These are phyloP conservation scores for Sylvia borin DNA, from an alignment of 2,797 vertebrate genomes.

Conservation along the genomic window DNA sequence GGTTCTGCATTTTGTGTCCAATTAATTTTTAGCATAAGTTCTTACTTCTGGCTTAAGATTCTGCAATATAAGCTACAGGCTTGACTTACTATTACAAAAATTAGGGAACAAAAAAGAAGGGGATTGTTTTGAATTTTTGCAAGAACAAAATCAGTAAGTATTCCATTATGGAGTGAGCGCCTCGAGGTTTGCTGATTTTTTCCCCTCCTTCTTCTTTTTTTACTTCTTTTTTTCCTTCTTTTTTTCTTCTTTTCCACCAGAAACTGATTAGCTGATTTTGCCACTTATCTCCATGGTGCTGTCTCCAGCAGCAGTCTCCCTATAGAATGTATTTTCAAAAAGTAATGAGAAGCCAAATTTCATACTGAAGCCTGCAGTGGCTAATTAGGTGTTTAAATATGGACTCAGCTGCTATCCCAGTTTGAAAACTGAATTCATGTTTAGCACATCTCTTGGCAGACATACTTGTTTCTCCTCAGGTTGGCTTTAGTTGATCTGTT, in stretches of 20 bases:
- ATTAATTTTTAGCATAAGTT: background rate
- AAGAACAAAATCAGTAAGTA: background rate
- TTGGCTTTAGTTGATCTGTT: background rate
- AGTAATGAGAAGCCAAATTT: constrained; percentile 11
- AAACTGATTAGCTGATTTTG: constrained; percentile 17
- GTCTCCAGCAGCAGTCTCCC: background rate
- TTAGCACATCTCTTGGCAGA: background rate
- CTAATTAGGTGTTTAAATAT: constrained; percentile 28
- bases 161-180: background rate
- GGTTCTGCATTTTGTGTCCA: background rate
- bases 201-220: no score
- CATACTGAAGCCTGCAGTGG: background rate
- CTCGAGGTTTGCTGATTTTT: background rate
- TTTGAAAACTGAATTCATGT: background rate
- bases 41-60: background rate
- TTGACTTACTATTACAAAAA: background rate
- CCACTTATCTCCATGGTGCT: background rate
- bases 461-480: background rate
- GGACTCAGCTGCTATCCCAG: background rate
- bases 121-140: background rate
- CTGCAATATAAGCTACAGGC: background rate
- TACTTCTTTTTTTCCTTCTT: rapidly evolving
- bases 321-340: background rate
- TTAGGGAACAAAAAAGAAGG: background rate
- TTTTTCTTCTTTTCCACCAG: background rate